A percentile compares a stretch with the other conserved stretches of the same genome.
These are phyloP conservation scores for Falcaria lacertinaria DNA, from an alignment of 2,888 invertebrate genomes.

Conservation along the genomic window DNA sequence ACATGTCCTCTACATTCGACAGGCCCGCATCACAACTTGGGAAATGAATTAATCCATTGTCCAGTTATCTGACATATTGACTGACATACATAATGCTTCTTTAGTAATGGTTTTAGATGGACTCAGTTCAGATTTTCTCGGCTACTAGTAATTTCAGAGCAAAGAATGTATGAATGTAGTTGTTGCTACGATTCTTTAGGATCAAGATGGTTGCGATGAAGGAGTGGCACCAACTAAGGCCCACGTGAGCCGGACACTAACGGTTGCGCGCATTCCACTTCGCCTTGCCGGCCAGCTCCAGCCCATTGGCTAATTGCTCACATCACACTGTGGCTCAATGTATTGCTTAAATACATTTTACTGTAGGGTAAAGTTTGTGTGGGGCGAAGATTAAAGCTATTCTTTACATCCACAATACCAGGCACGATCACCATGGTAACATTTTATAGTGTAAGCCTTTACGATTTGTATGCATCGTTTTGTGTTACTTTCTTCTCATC, in stretches of 20 bases:
- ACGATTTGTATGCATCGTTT: too few species aligned
- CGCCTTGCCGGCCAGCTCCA: slow-evolving; percentile 28
- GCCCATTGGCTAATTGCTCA: slow-evolving; percentile 61
- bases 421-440: too few species aligned
- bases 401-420: too few species aligned
- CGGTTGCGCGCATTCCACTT: slow-evolving; percentile 66
- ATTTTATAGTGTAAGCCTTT: too few species aligned
- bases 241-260: slow-evolving; percentile 61
- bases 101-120: neutral
- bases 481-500: too few species aligned
- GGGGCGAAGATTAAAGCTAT: neutral
- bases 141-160: too few species aligned
- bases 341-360: slow-evolving; percentile 1
- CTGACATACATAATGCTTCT: neutral
- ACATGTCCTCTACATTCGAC: slow-evolving; percentile 25
- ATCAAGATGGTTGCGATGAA: slow-evolving; percentile 25
- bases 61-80: slow-evolving; percentile 3
- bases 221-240: slow-evolving; percentile 57
- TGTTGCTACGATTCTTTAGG: slow-evolving; percentile 8
- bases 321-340: slow-evolving; percentile 31
- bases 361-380: neutral
- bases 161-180: neutral
- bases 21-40: slow-evolving; percentile 16
- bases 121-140: too few species aligned
- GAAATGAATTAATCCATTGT: slow-evolving; percentile 17